A percentile compares a stretch with the other conserved stretches of the same genome.
Evolutionary conservation across 2,797 vertebrate species (phyloP).

Genomic region (Ctenopoma multispine): DNA sequence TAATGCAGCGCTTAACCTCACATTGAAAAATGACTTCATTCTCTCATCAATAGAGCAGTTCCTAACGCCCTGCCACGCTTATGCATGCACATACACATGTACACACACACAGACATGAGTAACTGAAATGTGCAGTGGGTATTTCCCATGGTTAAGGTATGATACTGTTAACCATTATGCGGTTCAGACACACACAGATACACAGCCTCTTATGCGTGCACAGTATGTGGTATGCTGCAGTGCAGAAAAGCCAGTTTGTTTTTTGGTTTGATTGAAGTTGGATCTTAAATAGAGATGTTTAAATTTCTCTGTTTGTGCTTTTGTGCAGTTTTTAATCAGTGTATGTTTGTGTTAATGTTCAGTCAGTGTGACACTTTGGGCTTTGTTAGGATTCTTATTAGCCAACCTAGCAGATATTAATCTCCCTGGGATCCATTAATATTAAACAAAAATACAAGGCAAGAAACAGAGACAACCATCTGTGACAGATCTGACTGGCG

Average conservation of each 20-base stretch:
- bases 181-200: constrained; percentile 52
- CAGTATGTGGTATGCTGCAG: constrained; percentile 63
- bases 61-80: constrained; percentile 83
- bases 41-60: constrained; percentile 86
- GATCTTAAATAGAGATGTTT: constrained; percentile 35
- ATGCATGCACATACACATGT: constrained; percentile 68
- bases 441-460: constrained; percentile 38
- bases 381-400: constrained; percentile 39
- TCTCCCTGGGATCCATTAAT: constrained; percentile 38
- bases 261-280: constrained; percentile 40
- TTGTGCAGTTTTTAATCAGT: constrained; percentile 6
- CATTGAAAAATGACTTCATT: constrained; percentile 88
- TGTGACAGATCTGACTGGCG: constrained; percentile 32
- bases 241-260: constrained; percentile 59
- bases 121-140: constrained; percentile 67
- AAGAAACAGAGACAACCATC: constrained; percentile 12
- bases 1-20: constrained; percentile 86
- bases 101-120: constrained; percentile 29
- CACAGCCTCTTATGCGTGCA: constrained; percentile 60
- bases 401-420: constrained; percentile 18
- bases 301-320: constrained; percentile 24
- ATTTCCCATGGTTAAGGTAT: constrained; percentile 70
- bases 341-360: constrained; percentile 36
- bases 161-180: constrained; percentile 66
- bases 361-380: constrained; percentile 21